phyloP scores from a whole-genome alignment of 2,797 vertebrate species.

The Galago senegalensis region DNA sequence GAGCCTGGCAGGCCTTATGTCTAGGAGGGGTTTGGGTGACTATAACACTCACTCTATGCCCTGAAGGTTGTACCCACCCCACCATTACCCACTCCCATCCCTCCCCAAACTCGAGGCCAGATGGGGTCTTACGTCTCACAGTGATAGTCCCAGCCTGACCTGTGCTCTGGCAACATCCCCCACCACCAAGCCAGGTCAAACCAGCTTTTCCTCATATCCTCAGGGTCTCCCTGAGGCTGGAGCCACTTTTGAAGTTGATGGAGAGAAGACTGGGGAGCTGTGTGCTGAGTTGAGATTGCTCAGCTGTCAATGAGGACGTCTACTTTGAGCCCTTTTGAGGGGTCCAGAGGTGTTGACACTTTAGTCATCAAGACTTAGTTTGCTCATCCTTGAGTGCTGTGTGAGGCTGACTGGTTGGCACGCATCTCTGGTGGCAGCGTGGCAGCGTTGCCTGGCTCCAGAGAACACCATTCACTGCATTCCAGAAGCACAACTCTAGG shows the following conservation, averaged over 20 bases:
- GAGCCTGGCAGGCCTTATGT: not conserved
- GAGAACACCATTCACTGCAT: not conserved
- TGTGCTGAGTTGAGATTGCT: slow-evolving; percentile 19
- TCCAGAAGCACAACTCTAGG: slow-evolving; percentile 73
- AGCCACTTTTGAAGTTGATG: slow-evolving; percentile 75
- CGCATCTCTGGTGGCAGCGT: not conserved
- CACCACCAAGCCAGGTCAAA: not conserved
- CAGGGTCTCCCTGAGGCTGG: not conserved
- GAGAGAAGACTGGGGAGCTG: slow-evolving; percentile 78
- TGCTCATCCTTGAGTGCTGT: slow-evolving; percentile 30
- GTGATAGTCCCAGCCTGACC: not conserved
- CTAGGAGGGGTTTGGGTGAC: not conserved
- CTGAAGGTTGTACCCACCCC: not conserved
- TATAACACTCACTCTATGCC: no score
- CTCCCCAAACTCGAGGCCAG: not conserved
- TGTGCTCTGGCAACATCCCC: not conserved
- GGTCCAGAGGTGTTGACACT: slow-evolving; percentile 62
- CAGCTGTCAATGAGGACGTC: slow-evolving; percentile 28
- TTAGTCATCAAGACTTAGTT: slow-evolving; percentile 39
- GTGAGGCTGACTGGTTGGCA: not conserved
- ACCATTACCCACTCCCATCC: not conserved
- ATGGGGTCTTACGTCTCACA: not conserved
- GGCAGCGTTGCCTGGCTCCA: not conserved
- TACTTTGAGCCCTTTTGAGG: not conserved
- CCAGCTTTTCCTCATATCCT: not conserved